Evolutionary conservation across 1,140 invertebrate species (phyloP).

Genomic region (Drosophila kohkoa): DNA sequence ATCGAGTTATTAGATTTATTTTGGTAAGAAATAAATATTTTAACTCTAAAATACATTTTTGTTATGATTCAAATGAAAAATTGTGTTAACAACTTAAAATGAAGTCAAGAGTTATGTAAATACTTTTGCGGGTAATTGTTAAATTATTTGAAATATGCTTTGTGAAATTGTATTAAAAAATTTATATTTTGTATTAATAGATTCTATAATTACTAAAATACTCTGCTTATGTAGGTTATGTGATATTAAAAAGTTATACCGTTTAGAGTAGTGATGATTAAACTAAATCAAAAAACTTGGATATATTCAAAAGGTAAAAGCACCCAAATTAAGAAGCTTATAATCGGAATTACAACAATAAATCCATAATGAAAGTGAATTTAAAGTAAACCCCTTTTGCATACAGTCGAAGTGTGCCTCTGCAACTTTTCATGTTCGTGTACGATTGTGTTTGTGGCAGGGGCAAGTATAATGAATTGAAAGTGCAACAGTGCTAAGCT

Average conservation of each 20-base stretch:
- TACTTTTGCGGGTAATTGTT: too few relatives aligned
- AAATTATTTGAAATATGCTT: too few relatives aligned
- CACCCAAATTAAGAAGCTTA: slow-evolving; percentile 11
- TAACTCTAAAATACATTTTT: too few relatives aligned
- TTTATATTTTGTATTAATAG: too few relatives aligned
- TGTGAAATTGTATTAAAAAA: too few relatives aligned
- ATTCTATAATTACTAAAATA: too few relatives aligned
- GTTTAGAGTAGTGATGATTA: background rate
- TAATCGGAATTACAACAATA: slow-evolving; percentile 17
- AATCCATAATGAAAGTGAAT: slow-evolving; percentile 18
- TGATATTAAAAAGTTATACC: too few relatives aligned
- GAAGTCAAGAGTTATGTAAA: too few relatives aligned
- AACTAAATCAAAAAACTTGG: background rate
- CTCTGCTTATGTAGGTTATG: too few relatives aligned
- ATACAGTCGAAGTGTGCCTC: background rate
- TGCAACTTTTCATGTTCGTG: background rate
- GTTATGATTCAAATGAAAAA: too few relatives aligned
- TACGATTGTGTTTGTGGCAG: slow-evolving; percentile 3
- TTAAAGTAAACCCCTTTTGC: slow-evolving; percentile 13
- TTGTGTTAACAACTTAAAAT: too few relatives aligned
- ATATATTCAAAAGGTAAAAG: background rate
- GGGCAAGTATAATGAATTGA: slow-evolving; percentile 23
- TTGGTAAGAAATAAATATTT: too few relatives aligned
- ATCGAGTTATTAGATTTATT: background rate
- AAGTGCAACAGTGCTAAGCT: slow-evolving; percentile 25